Evolutionary conservation across 2,113 vertebrate genomes (phyloP).

Genomic region (Sinocyclocheilus grahami): DNA sequence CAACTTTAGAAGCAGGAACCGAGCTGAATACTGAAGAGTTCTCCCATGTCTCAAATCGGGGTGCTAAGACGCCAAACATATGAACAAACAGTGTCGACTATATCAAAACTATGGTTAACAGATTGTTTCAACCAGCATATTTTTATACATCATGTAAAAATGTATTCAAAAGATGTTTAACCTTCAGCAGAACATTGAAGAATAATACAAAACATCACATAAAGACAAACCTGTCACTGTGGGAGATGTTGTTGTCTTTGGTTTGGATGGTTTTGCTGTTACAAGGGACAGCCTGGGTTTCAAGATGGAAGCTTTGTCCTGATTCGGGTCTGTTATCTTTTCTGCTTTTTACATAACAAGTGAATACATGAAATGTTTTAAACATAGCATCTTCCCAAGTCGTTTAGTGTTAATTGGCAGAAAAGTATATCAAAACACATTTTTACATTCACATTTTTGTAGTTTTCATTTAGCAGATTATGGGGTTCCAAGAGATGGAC

Average conservation of each 20-base stretch:
- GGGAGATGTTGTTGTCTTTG: constrained; percentile 53
- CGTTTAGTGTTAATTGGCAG: background rate
- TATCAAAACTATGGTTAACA: too few relatives aligned
- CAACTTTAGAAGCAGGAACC: constrained; percentile 84
- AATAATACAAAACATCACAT: background rate
- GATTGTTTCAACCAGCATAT: too few relatives aligned
- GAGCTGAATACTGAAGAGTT: constrained; percentile 85
- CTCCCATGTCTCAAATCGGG: constrained; percentile 74
- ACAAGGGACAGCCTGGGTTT: constrained; percentile 57
- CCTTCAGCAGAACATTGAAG: background rate
- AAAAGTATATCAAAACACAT: background rate
- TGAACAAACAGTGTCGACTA: too few relatives aligned
- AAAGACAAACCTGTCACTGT: constrained; percentile 55
- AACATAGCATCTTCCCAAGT: background rate
- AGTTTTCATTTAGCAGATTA: background rate
- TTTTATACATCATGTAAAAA: background rate
- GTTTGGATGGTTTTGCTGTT: constrained; percentile 69
- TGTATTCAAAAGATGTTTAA: background rate
- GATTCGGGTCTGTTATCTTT: constrained; percentile 50
- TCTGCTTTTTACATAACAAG: constrained; percentile 50
- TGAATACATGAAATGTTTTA: background rate
- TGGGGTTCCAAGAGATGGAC: too few relatives aligned
- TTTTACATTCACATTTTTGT: background rate
- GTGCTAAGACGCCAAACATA: constrained; percentile 41
- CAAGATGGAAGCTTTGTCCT: constrained; percentile 51